Evolutionary conservation across 1,140 invertebrate species (phyloP).

Genomic region (Bombus haemorrhoidalis): DNA sequence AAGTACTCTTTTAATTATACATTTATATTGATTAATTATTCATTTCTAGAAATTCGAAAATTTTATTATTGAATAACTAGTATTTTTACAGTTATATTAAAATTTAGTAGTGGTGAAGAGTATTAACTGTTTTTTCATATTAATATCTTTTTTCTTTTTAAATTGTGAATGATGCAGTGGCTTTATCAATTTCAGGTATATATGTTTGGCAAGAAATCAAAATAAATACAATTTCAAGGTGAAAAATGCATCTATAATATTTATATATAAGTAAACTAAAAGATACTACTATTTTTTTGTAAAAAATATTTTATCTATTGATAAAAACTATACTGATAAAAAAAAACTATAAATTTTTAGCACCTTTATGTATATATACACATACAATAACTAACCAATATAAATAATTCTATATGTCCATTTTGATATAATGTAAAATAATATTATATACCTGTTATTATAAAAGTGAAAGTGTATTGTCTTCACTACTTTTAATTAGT

Average conservation of each 20-base stretch:
- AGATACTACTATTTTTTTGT: neutral
- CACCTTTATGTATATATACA: neutral
- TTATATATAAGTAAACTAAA: conserved; percentile 2
- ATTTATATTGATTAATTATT: neutral
- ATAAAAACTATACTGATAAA: neutral
- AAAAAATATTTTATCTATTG: neutral
- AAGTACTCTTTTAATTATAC: neutral
- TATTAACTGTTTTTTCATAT: neutral
- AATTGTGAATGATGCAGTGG: conserved; percentile 25
- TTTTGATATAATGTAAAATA: conserved; percentile 51
- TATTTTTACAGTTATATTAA: neutral
- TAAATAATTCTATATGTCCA: conserved; percentile 37
- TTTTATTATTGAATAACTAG: neutral
- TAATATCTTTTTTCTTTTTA: neutral
- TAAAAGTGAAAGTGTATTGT: conserved; percentile 3
- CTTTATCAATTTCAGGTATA: conserved; percentile 73
- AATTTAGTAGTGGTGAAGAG: neutral
- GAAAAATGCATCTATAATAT: conserved; percentile 61
- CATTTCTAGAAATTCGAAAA: neutral
- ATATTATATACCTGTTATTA: neutral
- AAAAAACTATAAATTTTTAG: neutral
- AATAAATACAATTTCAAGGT: conserved; percentile 68
- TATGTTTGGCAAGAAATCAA: conserved; percentile 68
- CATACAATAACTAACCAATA: neutral
- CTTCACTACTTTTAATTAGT: neutral